These are phyloP conservation scores for Nilaparvata lugens DNA, from an alignment of 1,140 invertebrate genomes.

Conservation along the genomic window DNA sequence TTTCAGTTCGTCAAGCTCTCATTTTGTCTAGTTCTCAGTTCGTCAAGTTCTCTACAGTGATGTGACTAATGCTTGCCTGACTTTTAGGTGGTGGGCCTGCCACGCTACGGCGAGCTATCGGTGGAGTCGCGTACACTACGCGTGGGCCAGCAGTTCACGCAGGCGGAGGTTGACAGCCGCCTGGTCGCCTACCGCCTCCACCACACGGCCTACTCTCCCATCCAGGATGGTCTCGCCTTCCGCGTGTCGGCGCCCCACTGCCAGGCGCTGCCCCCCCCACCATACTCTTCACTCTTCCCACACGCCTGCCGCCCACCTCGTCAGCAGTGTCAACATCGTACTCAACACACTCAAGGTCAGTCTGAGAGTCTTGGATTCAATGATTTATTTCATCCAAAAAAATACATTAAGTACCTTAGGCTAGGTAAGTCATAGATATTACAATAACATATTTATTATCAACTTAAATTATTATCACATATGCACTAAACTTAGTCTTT, in stretches of 20 bases:
- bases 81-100: slow-evolving; percentile 32
- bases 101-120: slow-evolving; percentile 35
- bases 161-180: slow-evolving; percentile 66
- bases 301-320: slow-evolving; percentile 38
- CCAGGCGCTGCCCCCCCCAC: slow-evolving; percentile 44
- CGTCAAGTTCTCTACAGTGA: too few relatives aligned
- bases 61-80: too few relatives aligned
- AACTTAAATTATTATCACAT: too few relatives aligned
- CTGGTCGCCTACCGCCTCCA: slow-evolving; percentile 44
- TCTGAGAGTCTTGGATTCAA: too few relatives aligned
- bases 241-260: slow-evolving; percentile 69
- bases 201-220: slow-evolving; percentile 58
- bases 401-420: too few relatives aligned
- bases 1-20: too few relatives aligned
- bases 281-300: slow-evolving; percentile 39
- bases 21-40: too few relatives aligned
- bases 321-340: slow-evolving; percentile 42
- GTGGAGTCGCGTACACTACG: slow-evolving; percentile 25
- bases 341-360: slow-evolving; percentile 31
- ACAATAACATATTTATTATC: too few relatives aligned
- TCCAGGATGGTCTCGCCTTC: slow-evolving; percentile 65
- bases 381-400: too few relatives aligned
- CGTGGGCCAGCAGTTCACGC: slow-evolving; percentile 65
- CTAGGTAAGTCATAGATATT: too few relatives aligned
- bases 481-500: too few relatives aligned